phyloP scores from a whole-genome alignment of 2,113 vertebrate genomes.

The Albula glossodonta region DNA sequence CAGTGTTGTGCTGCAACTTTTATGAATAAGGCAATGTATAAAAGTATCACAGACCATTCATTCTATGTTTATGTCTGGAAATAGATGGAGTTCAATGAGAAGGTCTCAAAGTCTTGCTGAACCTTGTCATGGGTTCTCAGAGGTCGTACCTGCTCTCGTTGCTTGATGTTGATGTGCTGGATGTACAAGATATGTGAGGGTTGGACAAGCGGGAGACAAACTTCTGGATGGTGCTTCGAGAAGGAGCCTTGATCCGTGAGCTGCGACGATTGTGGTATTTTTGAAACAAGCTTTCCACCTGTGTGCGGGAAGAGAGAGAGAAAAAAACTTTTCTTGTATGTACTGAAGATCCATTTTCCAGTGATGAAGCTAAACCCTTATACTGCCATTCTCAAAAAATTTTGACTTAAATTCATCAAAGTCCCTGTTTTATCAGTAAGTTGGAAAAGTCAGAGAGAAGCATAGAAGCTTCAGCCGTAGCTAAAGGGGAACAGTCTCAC shows the following conservation, averaged over 20 bases:
- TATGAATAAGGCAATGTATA: no score
- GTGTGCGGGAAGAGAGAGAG: background rate
- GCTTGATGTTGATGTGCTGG: constrained; percentile 83
- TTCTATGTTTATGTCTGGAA: background rate
- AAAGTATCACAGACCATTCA: background rate
- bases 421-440: no score
- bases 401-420: background rate
- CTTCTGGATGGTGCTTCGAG: constrained; percentile 92
- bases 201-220: constrained; percentile 91
- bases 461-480: no score
- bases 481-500: background rate
- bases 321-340: background rate
- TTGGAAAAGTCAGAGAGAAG: no score
- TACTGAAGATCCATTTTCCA: background rate
- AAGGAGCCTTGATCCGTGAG: constrained; percentile 90
- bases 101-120: background rate
- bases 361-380: background rate
- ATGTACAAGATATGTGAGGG: constrained; percentile 82
- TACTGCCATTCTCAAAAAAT: background rate
- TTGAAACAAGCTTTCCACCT: constrained; percentile 94
- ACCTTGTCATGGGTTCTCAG: background rate
- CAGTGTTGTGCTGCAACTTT: no score
- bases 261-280: constrained; percentile 90
- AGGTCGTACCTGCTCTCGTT: constrained; percentile 83
- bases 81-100: no score